phyloP scores from a whole-genome alignment of 2,797 vertebrate species.

The Alcedo quadribrachys region DNA sequence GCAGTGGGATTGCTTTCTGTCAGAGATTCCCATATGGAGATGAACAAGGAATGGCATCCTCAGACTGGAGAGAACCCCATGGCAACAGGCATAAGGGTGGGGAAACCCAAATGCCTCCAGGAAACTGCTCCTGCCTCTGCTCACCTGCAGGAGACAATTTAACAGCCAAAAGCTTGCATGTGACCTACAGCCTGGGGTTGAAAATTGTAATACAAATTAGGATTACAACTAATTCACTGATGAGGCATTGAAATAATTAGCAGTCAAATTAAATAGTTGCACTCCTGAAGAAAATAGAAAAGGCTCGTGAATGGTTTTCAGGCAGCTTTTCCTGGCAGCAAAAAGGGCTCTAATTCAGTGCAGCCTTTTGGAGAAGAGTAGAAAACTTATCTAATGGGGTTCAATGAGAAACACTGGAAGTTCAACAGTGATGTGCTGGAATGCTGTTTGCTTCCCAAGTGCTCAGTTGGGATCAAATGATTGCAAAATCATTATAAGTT shows the following conservation, averaged over 20 bases:
- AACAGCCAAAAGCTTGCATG: neutral
- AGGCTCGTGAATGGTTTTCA: neutral
- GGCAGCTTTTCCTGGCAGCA: neutral
- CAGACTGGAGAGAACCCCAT: neutral
- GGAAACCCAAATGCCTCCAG: neutral
- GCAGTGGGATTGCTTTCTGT: neutral
- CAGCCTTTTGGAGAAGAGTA: neutral
- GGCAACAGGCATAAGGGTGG: neutral
- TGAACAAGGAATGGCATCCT: neutral
- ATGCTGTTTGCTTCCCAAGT: neutral
- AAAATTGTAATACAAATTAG: neutral
- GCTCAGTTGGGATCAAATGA: neutral
- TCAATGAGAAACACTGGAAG: neutral
- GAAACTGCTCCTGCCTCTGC: neutral
- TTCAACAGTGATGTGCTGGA: neutral
- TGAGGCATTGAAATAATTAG: conserved; percentile 28
- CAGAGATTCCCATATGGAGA: neutral
- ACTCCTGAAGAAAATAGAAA: neutral
- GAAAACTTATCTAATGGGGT: neutral
- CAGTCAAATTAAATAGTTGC: neutral
- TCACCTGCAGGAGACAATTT: neutral
- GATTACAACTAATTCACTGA: neutral
- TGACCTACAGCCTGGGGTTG: neutral
- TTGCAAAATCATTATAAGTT: neutral
- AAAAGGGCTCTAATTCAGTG: neutral